These are phyloP conservation scores for Zaprionus lachaisei DNA, from an alignment of 1,140 invertebrate genomes.

Conservation along the genomic window DNA sequence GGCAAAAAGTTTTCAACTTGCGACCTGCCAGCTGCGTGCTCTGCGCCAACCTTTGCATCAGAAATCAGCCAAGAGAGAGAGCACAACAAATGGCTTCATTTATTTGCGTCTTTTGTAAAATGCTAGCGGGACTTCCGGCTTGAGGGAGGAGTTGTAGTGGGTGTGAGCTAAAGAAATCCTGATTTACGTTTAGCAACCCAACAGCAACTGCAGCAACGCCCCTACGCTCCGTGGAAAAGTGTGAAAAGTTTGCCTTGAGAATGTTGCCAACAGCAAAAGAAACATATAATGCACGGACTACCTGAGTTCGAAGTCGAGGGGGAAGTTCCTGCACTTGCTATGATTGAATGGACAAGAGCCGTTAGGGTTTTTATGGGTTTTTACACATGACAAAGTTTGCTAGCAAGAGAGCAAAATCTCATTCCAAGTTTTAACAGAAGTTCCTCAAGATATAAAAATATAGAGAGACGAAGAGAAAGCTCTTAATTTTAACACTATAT, in stretches of 20 bases:
- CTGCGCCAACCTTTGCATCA: constrained; percentile 57
- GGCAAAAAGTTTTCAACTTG: constrained; percentile 48
- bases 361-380: constrained; percentile 57
- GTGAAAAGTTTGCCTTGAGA: constrained; percentile 62
- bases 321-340: constrained; percentile 49
- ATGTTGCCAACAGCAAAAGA: constrained; percentile 25
- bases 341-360: constrained; percentile 68
- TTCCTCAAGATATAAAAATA: constrained; percentile 3
- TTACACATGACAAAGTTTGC: constrained; percentile 34
- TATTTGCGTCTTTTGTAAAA: constrained; percentile 80
- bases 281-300: constrained; percentile 69
- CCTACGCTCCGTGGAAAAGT: constrained; percentile 26
- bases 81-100: constrained; percentile 83
- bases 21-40: constrained; percentile 21
- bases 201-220: background rate
- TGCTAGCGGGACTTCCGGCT: constrained; percentile 64
- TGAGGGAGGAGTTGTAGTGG: constrained; percentile 21
- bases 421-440: constrained; percentile 10
- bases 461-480: background rate
- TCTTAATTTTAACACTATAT: constrained; percentile 13
- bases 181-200: constrained; percentile 54
- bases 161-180: constrained; percentile 43
- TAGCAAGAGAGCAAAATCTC: background rate
- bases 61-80: constrained; percentile 61
- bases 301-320: constrained; percentile 41